Evolutionary conservation across 2,888 invertebrate species (phyloP).

Genomic region (Eristalis tenax): DNA sequence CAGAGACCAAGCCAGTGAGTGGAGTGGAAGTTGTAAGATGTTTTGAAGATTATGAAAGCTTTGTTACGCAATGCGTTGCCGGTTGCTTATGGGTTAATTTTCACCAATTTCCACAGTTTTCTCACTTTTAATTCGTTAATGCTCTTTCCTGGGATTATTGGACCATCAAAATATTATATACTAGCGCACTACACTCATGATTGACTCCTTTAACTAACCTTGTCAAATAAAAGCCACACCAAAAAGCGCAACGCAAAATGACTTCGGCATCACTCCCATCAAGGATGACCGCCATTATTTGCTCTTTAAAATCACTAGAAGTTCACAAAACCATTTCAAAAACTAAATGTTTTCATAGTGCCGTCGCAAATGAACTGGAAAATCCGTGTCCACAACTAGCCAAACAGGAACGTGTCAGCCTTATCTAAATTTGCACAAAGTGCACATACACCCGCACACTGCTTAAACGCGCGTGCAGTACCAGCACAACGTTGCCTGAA

Average conservation of each 20-base stretch:
- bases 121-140: no score
- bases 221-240: neutral
- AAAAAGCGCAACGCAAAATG: neutral
- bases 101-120: no score
- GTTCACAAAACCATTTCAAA: neutral
- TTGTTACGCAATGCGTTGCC: no score
- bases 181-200: no score
- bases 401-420: constrained; percentile 37
- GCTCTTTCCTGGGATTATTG: no score
- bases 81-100: no score
- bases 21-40: no score
- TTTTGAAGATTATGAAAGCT: no score
- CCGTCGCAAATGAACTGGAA: constrained; percentile 53
- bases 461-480: neutral
- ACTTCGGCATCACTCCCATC: neutral
- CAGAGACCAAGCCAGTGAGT: no score
- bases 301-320: neutral
- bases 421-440: constrained; percentile 32
- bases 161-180: no score
- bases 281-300: neutral
- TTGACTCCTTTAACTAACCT: neutral
- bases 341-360: constrained; percentile 4
- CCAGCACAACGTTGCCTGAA: neutral
- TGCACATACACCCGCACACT: neutral
- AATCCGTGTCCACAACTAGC: constrained; percentile 46